Percentiles rank a stretch among this genome's conserved stretches.
Evolutionary conservation across 2,797 vertebrate species (phyloP).

Genomic region (Eulemur coronatus): DNA sequence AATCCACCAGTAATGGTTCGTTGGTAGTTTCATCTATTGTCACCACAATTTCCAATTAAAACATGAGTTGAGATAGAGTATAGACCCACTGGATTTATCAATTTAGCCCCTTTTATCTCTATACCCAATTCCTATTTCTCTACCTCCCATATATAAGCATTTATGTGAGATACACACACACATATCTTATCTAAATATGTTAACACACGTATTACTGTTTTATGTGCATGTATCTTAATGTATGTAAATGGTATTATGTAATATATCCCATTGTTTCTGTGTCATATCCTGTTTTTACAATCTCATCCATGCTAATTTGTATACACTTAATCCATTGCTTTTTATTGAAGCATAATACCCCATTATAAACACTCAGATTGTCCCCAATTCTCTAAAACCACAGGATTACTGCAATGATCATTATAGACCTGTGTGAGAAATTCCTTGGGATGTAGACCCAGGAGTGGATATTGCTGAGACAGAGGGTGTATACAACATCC

Average conservation of each 20-base stretch:
- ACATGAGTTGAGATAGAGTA: background rate
- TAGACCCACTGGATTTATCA: background rate
- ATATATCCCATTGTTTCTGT: background rate
- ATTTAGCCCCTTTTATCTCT: background rate
- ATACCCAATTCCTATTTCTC: background rate
- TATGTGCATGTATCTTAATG: background rate
- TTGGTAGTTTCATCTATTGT: background rate
- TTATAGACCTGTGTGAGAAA: background rate
- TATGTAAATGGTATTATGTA: background rate
- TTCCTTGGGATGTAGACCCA: background rate
- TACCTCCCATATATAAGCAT: background rate
- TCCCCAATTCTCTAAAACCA: background rate
- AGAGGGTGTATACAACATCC: background rate
- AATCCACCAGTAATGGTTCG: background rate
- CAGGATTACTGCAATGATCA: background rate
- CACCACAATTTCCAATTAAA: background rate
- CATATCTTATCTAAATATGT: background rate
- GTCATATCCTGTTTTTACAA: background rate
- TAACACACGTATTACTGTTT: background rate
- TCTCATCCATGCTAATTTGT: background rate
- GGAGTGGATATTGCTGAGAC: background rate
- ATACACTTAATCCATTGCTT: background rate
- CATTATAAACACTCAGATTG: background rate
- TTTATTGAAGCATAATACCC: background rate
- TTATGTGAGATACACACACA: background rate